Conservation (phyloP, 2,113 vertebrate species). For the Colinus virginianus region DNA sequence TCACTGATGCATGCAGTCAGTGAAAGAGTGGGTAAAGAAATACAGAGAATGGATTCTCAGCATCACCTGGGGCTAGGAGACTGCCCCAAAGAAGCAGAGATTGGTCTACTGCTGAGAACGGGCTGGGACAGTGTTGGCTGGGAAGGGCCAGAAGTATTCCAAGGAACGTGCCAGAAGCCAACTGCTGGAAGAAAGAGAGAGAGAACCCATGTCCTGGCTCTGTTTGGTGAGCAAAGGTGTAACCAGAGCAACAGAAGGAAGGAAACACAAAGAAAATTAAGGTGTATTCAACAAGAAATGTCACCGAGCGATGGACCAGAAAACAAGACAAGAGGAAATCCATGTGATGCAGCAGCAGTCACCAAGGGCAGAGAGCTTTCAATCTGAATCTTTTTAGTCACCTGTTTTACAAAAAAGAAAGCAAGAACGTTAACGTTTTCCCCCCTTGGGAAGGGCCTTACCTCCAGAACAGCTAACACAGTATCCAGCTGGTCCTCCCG, state of each 20-base stretch:
- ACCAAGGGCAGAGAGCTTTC: not conserved
- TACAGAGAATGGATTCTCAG: not conserved
- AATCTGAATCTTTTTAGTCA: not conserved
- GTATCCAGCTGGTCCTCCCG: constrained; percentile 97
- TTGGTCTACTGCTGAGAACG: not conserved
- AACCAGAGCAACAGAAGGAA: not conserved
- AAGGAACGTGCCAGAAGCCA: not conserved
- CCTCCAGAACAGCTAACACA: constrained; percentile 95
- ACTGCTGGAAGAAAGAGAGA: not conserved
- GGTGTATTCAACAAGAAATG: not conserved
- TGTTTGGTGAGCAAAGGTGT: not conserved
- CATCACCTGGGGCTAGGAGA: not conserved
- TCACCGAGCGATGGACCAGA: not conserved
- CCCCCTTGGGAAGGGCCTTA: constrained; percentile 18
- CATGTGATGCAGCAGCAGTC: not conserved
- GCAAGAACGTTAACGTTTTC: not conserved
- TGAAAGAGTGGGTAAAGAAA: not conserved
- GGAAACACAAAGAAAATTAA: not conserved
- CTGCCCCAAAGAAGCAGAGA: not conserved
- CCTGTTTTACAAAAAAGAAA: not conserved
- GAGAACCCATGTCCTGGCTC: not conserved
- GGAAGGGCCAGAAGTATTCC: not conserved
- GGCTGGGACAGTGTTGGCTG: not conserved
- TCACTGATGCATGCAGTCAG: not conserved
- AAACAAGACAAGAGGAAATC: not conserved